Evolutionary conservation across 2,797 vertebrate species (phyloP), one percentile per base, ranked within the genome.

Genomic region (Odontamblyopus lacepedii): DNA sequence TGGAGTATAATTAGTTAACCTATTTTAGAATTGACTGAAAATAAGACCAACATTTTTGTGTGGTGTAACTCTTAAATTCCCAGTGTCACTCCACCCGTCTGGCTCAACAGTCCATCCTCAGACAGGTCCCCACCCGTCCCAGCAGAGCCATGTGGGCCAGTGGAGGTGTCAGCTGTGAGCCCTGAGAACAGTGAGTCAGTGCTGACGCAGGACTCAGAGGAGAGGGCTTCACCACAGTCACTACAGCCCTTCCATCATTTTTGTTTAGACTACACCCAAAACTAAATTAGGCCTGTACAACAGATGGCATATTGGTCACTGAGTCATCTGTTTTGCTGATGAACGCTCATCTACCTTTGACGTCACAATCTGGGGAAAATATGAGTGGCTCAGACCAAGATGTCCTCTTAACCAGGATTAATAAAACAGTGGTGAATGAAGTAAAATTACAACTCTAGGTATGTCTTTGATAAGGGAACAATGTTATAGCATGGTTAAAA

Each of bases 91-190:
- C 74, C 57, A 76, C 78, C 78, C 80, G 68, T 85, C 79, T 80
- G 60, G 76, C 68, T 76, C 66, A 57, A 71, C 61, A 65, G 77
- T 75, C 76, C 76, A 63, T 66, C 80, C 81, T 85, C 74, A 72
- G 12, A 77, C 74, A 83, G 81, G 86, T 76, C 85, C 82, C 83
- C 85, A 73, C 86, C 78, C 71, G 84, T 76, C 86, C 87, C 83
- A 76, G 26, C 82, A 83, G 87, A 79, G 82, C 81, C 85, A 80
- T 86, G 5, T 59, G 73, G 75, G 80, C 85, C 89, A 85, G 77
- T 85, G 80, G 79, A 88, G 86, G 90, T 89, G 90, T 87, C 88
- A 89, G 73, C 82, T 73, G 71, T 76, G 85, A 65, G 83, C 74
- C 59, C 69, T 75, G 78, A 89, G 85, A 87, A 67, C 87, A 82